phyloP scores from a whole-genome alignment of 2,888 invertebrate species.

The Arrhopalites spinosus region DNA sequence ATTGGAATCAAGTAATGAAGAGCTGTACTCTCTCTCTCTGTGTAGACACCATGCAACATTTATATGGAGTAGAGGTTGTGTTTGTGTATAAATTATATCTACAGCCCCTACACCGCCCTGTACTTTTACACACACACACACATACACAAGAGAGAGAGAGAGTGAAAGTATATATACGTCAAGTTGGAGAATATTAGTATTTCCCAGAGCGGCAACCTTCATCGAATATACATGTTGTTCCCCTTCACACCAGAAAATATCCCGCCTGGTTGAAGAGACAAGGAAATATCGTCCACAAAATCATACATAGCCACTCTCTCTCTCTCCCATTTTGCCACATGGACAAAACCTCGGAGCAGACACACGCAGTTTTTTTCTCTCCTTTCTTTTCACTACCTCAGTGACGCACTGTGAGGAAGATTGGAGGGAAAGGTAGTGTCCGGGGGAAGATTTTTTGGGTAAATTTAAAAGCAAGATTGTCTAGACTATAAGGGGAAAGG shows the following conservation, averaged over 20 bases:
- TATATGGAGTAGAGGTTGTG: no score
- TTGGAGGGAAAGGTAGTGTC: no score
- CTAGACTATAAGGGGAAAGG: neutral
- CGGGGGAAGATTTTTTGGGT: no score
- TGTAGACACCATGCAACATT: neutral
- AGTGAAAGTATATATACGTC: neutral
- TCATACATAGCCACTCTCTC: no score
- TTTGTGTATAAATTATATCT: no score
- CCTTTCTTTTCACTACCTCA: no score
- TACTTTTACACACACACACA: neutral
- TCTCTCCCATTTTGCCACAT: neutral
- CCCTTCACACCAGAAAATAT: conserved; percentile 20
- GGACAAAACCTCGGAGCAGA: neutral
- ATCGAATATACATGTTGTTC: conserved; percentile 7
- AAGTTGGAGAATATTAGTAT: neutral
- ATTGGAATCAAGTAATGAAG: conserved; percentile 18
- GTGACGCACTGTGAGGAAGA: no score
- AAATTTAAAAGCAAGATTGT: no score
- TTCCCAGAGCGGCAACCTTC: conserved; percentile 4
- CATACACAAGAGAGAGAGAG: neutral
- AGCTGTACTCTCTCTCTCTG: conserved; percentile 3
- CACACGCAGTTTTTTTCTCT: no score
- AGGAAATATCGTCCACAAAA: conserved; percentile 19
- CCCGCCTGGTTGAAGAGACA: conserved; percentile 12
- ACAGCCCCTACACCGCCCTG: neutral